Evolutionary conservation across 2,797 vertebrate genomes (phyloP).

Genomic region (Mus caroli): DNA sequence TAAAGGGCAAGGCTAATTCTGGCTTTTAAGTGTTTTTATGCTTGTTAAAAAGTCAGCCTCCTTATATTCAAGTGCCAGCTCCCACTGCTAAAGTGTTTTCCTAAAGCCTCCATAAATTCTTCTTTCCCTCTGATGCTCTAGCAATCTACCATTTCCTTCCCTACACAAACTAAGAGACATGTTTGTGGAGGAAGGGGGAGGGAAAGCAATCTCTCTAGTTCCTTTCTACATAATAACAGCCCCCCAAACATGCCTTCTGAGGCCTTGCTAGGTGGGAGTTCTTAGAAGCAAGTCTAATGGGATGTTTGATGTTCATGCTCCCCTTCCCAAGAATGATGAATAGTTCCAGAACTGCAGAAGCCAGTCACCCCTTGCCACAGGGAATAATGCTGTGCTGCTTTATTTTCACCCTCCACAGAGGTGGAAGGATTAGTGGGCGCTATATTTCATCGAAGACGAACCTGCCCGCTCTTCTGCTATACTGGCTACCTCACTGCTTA

Average conservation of each 20-base stretch:
- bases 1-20: constrained; percentile 81
- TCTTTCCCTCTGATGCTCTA: constrained; percentile 73
- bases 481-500: not conserved
- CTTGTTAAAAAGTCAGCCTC: constrained; percentile 81
- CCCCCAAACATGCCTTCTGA: constrained; percentile 65
- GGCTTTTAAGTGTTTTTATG: constrained; percentile 77
- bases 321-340: constrained; percentile 78
- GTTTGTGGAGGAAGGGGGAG: constrained; percentile 73
- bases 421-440: not conserved
- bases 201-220: constrained; percentile 62
- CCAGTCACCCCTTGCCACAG: constrained; percentile 69
- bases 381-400: constrained; percentile 73
- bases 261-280: constrained; percentile 82
- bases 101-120: constrained; percentile 80
- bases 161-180: constrained; percentile 69
- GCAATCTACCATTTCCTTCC: constrained; percentile 71
- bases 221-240: constrained; percentile 66
- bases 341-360: constrained; percentile 70
- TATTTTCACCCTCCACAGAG: constrained; percentile 39
- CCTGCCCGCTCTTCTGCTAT: not conserved
- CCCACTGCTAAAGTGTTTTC: constrained; percentile 74
- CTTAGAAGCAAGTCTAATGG: constrained; percentile 76
- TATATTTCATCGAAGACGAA: constrained; percentile 58
- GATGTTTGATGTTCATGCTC: constrained; percentile 71
- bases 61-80: constrained; percentile 69